A percentile compares a stretch with the other conserved stretches of the same genome.
Conservation (phyloP, 2,888 invertebrate genomes). For the Bellardia bayeri region DNA sequence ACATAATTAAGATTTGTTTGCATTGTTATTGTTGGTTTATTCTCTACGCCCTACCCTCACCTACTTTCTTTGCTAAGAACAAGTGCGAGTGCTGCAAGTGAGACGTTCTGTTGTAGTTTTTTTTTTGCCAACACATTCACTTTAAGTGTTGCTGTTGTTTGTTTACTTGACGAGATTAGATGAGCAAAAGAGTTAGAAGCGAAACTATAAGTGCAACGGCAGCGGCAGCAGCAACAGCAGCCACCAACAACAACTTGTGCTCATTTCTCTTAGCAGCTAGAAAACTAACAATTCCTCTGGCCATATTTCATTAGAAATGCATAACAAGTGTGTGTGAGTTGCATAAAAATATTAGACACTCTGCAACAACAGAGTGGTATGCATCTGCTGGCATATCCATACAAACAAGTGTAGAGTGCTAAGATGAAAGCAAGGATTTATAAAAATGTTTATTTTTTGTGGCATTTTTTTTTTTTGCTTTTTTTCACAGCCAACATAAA, state of each 20-base stretch:
- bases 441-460: slow-evolving; percentile 28
- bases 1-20: slow-evolving; percentile 72
- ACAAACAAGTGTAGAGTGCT: neutral
- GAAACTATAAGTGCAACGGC: slow-evolving; percentile 32
- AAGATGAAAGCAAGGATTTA: slow-evolving; percentile 20
- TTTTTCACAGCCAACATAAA: slow-evolving; percentile 12
- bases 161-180: slow-evolving; percentile 21
- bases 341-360: slow-evolving; percentile 13
- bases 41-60: neutral
- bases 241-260: slow-evolving; percentile 12
- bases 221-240: neutral
- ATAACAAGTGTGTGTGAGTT: slow-evolving; percentile 57
- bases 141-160: slow-evolving; percentile 44
- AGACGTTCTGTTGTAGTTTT: neutral
- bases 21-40: slow-evolving; percentile 45
- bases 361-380: neutral
- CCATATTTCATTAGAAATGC: slow-evolving; percentile 70
- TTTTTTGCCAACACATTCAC: slow-evolving; percentile 36
- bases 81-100: neutral
- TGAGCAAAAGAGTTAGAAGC: slow-evolving; percentile 46
- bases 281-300: slow-evolving; percentile 59
- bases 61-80: neutral
- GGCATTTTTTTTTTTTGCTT: neutral
- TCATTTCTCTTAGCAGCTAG: slow-evolving; percentile 21
- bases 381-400: slow-evolving; percentile 7